Evolutionary conservation across 92 coral and sea anemone species (phyloP), one percentile per base, ranked within the genome.

Genomic region (Actinernus sp.): DNA sequence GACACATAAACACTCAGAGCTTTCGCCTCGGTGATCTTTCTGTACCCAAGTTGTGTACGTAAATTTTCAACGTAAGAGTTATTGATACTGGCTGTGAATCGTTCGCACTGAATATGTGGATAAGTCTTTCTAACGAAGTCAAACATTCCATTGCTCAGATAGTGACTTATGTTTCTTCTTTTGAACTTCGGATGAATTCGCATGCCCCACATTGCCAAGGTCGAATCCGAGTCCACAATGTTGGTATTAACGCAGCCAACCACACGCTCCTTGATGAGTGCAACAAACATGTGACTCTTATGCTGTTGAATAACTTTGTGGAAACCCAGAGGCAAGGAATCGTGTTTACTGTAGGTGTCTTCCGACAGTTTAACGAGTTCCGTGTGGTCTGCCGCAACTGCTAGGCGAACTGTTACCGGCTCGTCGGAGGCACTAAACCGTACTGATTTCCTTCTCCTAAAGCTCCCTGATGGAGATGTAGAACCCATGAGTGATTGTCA

Each of bases 271-370:
- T 37, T 37, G 4, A 25, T 27, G 29, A 61, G 13, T 12, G 51
- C 68, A 2, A 49, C 58, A 12, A 76, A 43, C 67, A 76, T 55
- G 19, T 52, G 39, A 18, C 55, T 58, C 1, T 65, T 65, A 26
- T 67, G 54, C 22, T 61, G 33, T 22, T 30, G 44, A 2, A 68
- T 31, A 39, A 73, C 57, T n/a, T 38, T 22, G 36, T 34, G 49
- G 53, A 57, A 78, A 34, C 8, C 45, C 3, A 61, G 11, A n/a
- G 78, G 77, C 13, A 78, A 70, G 33, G 54, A 78, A 26, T 78
- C 85, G 2, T 67, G 77, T 14, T 73, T 61, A 3, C 26, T 26
- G 68, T 78, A 67, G 31, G 60, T 68, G 38, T 55, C 76, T 13
- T 58, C 40, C 13, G 85, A 78, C 19, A 78, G 33, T 26, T 49